A percentile compares a stretch with the other conserved stretches of the same genome.
These are phyloP conservation scores for Carassius auratus DNA, from an alignment of 2,113 vertebrate species.

Conservation along the genomic window DNA sequence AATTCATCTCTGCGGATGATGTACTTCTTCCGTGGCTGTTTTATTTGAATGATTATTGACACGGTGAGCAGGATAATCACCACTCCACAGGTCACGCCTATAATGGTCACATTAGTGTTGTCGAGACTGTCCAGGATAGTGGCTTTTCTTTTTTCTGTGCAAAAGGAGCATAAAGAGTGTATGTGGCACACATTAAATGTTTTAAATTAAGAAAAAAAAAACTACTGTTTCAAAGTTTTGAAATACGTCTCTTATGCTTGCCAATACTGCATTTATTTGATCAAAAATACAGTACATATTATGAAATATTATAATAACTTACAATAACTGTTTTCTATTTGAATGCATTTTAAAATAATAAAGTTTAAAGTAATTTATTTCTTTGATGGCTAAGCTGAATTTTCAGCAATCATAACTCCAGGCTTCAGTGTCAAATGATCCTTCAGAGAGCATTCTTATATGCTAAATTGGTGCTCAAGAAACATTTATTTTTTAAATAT, in stretches of 20 bases:
- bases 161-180: conserved; percentile 36
- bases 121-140: conserved; percentile 92
- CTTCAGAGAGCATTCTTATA: too few species aligned
- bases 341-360: too few species aligned
- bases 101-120: conserved; percentile 93
- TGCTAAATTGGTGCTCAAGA: too few species aligned
- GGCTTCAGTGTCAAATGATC: too few species aligned
- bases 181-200: not conserved
- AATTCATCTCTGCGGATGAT: conserved; percentile 91
- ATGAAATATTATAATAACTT: not conserved
- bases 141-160: conserved; percentile 89
- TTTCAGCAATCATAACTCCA: too few species aligned
- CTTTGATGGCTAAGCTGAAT: too few species aligned
- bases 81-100: conserved; percentile 90
- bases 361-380: too few species aligned
- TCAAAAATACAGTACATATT: not conserved
- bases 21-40: conserved; percentile 98
- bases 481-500: too few species aligned
- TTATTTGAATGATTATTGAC: conserved; percentile 94
- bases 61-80: conserved; percentile 91
- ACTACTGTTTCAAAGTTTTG: not conserved
- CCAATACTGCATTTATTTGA: not conserved
- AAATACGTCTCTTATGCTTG: not conserved
- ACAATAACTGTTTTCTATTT: too few species aligned
- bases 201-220: not conserved